Evolutionary conservation across 2,797 vertebrate species (phyloP).

Genomic region (Todus mexicanus): DNA sequence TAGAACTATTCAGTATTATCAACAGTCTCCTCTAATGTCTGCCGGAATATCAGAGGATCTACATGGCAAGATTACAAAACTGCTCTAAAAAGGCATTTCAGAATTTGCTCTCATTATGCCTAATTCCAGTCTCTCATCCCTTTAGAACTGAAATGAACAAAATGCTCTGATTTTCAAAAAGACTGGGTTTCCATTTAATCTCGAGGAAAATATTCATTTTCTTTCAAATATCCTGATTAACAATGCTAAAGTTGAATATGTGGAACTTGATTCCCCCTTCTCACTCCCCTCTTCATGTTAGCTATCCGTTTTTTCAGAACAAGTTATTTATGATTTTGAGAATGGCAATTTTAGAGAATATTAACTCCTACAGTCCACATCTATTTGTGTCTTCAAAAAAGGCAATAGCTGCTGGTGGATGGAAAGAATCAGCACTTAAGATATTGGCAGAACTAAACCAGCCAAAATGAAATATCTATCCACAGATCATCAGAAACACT

Average conservation of each 20-base stretch:
- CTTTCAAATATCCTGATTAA: slow-evolving; percentile 8
- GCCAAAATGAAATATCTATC: neutral
- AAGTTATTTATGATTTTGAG: neutral
- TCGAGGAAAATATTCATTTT: neutral
- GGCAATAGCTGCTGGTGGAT: neutral
- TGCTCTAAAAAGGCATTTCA: slow-evolving; percentile 24
- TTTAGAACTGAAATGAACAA: neutral
- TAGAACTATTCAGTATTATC: slow-evolving; percentile 19
- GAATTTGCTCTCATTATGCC: slow-evolving; percentile 18
- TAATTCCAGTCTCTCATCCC: slow-evolving; percentile 16
- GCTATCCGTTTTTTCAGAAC: neutral
- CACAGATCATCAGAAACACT: neutral
- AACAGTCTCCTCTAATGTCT: slow-evolving; percentile 24
- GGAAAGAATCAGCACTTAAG: neutral
- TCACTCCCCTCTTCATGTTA: neutral
- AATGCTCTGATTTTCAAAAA: neutral
- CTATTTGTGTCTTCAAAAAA: neutral
- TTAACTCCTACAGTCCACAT: neutral
- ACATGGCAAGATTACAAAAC: neutral
- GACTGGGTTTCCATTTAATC: slow-evolving; percentile 15
- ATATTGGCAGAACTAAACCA: neutral
- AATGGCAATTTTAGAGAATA: neutral
- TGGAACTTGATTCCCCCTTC: neutral
- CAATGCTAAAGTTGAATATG: neutral
- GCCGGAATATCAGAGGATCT: slow-evolving; percentile 29